Conservation (phyloP, 2,113 vertebrate genomes). For the Anarhynchus alexandrinus region DNA sequence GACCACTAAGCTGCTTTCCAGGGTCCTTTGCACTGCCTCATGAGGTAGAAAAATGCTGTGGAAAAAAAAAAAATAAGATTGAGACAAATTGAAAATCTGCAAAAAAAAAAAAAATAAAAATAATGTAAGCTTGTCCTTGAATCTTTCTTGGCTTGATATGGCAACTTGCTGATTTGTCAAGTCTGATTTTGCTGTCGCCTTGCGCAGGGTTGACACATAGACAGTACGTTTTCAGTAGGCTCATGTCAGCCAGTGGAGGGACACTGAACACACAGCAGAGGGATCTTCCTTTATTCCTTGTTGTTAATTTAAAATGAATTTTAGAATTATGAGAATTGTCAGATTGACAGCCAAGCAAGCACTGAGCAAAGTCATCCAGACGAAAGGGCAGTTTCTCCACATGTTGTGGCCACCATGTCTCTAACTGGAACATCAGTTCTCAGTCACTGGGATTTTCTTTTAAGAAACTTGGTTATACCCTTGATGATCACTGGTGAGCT, state of each 20-base stretch:
- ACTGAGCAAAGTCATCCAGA: not conserved
- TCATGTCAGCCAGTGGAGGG: not conserved
- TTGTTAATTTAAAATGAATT: not conserved
- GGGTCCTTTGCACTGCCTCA: not conserved
- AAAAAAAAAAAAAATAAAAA: not conserved
- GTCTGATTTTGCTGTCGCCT: not conserved
- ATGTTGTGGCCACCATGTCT: rapidly evolving
- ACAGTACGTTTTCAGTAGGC: not conserved
- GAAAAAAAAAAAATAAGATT: not conserved
- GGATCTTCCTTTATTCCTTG: not conserved
- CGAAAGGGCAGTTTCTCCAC: not conserved
- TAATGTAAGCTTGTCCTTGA: not conserved
- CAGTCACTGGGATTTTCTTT: not conserved
- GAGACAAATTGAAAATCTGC: not conserved
- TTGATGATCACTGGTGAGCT: not conserved
- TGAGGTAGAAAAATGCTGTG: not conserved
- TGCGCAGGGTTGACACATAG: not conserved
- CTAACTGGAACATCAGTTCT: not conserved
- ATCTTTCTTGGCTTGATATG: not conserved
- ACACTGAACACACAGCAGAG: rapidly evolving
- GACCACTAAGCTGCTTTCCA: not conserved
- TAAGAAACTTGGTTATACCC: not conserved
- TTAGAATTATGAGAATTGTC: not conserved
- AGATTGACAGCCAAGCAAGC: not conserved
- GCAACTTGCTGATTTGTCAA: not conserved